phyloP scores from a whole-genome alignment of 2,113 vertebrate genomes.

The Addax nasomaculatus region DNA sequence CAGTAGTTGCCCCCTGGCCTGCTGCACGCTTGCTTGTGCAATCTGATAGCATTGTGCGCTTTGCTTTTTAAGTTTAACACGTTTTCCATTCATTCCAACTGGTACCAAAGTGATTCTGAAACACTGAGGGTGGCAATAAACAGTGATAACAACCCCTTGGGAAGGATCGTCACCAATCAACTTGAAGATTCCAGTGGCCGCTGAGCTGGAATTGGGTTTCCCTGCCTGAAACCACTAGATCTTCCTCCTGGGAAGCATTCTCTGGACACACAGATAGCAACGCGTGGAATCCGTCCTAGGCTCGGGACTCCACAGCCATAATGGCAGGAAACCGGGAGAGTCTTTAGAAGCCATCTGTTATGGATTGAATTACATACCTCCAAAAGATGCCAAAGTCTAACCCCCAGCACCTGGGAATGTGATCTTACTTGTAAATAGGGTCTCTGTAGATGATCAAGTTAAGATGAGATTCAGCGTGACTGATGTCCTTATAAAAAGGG shows the following conservation, averaged over 20 bases:
- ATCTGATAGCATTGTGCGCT: not conserved
- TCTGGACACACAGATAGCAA: rapidly evolving
- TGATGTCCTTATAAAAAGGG: not conserved
- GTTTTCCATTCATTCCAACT: slow-evolving; percentile 49
- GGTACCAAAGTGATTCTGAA: slow-evolving; percentile 9
- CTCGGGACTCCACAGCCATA: rapidly evolving
- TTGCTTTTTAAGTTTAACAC: slow-evolving; percentile 30
- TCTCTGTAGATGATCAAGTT: not conserved
- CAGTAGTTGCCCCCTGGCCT: not conserved
- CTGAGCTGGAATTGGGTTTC: not conserved
- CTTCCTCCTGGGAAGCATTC: not conserved
- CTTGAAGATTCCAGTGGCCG: not conserved
- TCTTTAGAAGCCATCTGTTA: not conserved
- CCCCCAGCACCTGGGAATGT: not conserved
- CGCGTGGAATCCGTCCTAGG: rapidly evolving
- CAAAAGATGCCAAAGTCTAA: not conserved
- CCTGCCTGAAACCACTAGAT: not conserved
- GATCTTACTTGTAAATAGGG: not conserved
- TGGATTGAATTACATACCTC: not conserved
- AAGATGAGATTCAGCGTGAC: not conserved
- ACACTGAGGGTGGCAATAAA: not conserved
- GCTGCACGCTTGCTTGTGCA: not conserved
- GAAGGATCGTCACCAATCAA: not conserved
- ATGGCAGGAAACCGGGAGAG: not conserved
- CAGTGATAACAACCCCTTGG: not conserved